Conservation (phyloP, 2,888 invertebrate species). For the Torymus aiolomorphi region DNA sequence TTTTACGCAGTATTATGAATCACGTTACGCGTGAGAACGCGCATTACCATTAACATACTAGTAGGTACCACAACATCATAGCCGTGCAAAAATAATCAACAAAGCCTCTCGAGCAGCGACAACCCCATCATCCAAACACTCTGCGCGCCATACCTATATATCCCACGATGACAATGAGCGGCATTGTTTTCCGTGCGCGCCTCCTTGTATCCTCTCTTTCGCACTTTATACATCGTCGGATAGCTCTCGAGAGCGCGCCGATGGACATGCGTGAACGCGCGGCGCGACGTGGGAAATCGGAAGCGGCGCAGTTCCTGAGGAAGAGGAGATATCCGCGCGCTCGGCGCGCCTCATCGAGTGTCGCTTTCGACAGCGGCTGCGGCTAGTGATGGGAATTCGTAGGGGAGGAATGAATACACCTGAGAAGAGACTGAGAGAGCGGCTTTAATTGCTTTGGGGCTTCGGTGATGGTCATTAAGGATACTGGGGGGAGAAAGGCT, state of each 20-base stretch:
- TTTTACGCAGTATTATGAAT: too few species aligned
- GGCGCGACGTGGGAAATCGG: slow-evolving; percentile 57
- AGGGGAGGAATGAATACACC: slow-evolving; percentile 3
- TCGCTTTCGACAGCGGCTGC: not conserved
- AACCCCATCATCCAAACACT: too few species aligned
- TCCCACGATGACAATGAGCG: slow-evolving; percentile 9
- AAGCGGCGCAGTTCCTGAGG: slow-evolving; percentile 39
- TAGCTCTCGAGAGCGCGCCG: slow-evolving; percentile 58
- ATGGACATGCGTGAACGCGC: slow-evolving; percentile 41
- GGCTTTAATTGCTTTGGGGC: not conserved
- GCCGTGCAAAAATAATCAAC: too few species aligned
- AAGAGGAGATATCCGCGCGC: not conserved
- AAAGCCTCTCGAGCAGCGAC: too few species aligned
- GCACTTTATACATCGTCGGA: not conserved
- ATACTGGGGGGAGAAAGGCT: too few species aligned
- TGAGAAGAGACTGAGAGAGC: not conserved
- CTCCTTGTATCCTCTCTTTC: slow-evolving; percentile 7
- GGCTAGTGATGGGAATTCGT: too few species aligned
- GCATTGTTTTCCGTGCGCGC: slow-evolving; percentile 28
- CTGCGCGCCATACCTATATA: not conserved
- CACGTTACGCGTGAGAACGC: too few species aligned
- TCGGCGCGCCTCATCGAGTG: slow-evolving; percentile 14
- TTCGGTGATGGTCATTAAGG: too few species aligned
- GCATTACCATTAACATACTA: too few species aligned
- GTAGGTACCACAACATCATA: too few species aligned